Evolutionary conservation across 2,888 invertebrate species (phyloP), one percentile per base, ranked within the genome.

Genomic region (Zele albiditarsus): DNA sequence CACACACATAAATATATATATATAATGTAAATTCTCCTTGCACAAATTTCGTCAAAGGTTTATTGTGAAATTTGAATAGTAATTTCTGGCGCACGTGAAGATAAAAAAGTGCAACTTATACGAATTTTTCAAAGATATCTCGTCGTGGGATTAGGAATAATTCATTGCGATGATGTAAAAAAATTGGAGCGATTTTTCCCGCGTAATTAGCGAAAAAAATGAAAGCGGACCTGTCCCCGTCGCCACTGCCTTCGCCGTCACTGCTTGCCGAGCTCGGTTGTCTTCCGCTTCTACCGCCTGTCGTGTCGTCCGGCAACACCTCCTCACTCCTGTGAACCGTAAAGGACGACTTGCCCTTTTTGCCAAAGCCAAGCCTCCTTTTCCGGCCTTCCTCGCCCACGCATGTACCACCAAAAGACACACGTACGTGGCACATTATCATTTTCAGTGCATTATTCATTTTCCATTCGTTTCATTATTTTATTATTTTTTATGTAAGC

Each of bases 271-370:
- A 97, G 87, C 97, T 97, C 88, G 96, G 95, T 88, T 97, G 95
- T 89, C 91, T 90, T 84, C 92, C 92, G 86, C 92, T 87, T 68
- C 86, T 85, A 74, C 86, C 86, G 79, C 88, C 83, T 75, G 84
- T 81, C 79, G 87, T 85, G 90, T 97, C 97, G 86, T 96, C 95
- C 82, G 97, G 97, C 86, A 95, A 94, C 88, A 98, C 97, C 91
- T 98, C 98, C 92, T 98, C 98, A 90, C 98, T 98, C 91, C 98
- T 95, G 92, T 98, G 98, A 90, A 98, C 97, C 91, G 97, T 97
- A 93, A 97, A 96, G 89, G 97, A 97, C 91, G 96, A 96, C 93
- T 97, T 96, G 90, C 96, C 97, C 92, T 96, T 95, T 92, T 95
- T 95, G 91, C 97, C 97, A 92, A 96, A 97, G 91, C 96, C 96